Percentiles rank a stretch among this genome's conserved stretches.
phyloP scores from a whole-genome alignment of 2,113 vertebrate genomes.

The Aphyosemion australe region DNA sequence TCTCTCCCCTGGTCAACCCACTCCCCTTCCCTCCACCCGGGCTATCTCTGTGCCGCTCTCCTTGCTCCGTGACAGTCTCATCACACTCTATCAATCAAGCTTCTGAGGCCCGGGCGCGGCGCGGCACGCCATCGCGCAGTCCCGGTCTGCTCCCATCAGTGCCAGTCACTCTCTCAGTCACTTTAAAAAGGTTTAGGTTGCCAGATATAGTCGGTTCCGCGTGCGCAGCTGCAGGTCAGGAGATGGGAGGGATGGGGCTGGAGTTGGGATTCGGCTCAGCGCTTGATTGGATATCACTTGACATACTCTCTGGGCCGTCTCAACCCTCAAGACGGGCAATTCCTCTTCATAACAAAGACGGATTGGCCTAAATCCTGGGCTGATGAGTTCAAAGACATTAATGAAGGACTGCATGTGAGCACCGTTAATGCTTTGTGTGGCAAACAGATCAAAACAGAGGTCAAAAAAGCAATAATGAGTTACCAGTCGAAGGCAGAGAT shows the following conservation, averaged over 20 bases:
- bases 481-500: background rate
- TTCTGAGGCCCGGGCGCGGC: constrained; percentile 56
- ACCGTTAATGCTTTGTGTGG: background rate
- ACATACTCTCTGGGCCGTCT: constrained; percentile 31
- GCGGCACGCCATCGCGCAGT: constrained; percentile 52
- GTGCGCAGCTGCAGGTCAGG: constrained; percentile 38
- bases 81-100: constrained; percentile 80
- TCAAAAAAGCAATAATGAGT: background rate
- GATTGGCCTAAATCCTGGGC: background rate
- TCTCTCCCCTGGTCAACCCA: constrained; percentile 56
- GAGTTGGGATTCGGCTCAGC: constrained; percentile 45
- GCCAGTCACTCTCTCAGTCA: constrained; percentile 72
- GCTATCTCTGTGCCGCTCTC: constrained; percentile 60
- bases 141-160: constrained; percentile 73
- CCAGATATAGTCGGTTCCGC: constrained; percentile 63
- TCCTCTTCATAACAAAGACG: constrained; percentile 35
- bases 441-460: constrained; percentile 28
- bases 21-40: constrained; percentile 48
- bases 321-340: constrained; percentile 14
- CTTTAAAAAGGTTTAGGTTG: constrained; percentile 71
- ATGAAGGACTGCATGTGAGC: constrained; percentile 1
- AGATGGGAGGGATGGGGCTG: constrained; percentile 48
- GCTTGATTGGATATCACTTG: constrained; percentile 54
- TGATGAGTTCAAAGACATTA: constrained; percentile 4
- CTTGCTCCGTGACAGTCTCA: constrained; percentile 78